Base-by-base conservation (phyloP, 2,797 vertebrate genomes). In the Astyanax mexicanus region DNA sequence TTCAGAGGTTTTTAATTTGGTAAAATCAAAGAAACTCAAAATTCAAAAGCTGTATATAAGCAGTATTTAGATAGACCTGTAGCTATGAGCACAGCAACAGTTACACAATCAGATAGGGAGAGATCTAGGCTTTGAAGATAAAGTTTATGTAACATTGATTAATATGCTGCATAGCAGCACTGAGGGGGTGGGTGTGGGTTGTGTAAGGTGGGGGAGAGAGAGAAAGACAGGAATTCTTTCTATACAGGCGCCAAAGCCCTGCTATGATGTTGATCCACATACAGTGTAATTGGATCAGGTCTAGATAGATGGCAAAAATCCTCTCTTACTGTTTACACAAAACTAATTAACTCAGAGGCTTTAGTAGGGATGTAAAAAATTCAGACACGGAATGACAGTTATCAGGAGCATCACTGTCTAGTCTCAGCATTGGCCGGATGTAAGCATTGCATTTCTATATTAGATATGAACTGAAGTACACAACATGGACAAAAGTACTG, bases 121-220 rank as follows among this genome's bases (percentile, higher is more conserved):
- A 19, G 15, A 80, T 84, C 45, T 83, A 57, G 81, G 76, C 76
- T 82, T 74, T 84, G 74, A 84, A 89, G 83, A 90, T 40, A 57
- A 23, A 49, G 76, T 91, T 71, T 91, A 89, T 84, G 84, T 91
- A 91, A 91, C 83, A 73, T 75, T 80, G 85, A 90, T 89, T 90
- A 91, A 90, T 89, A 91, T 90, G 91, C 87, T 75, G 84, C 77
- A 84, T 74, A 81, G 87, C 80, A 89, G 86, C 83, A 80, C 78
- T 73, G 89, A 32, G 42, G 38, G 23, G 25, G 69, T 29, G 15
- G 1, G 15, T 21, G 6, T n/a, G 15, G 10, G 29, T 21, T 7
- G 37, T 0, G 6, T 62, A 21, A 47, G 23, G 15, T 29, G 35
- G 23, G 13, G 55, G 40, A n/a, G 38, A 29, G 27, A 61, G 38